phyloP scores from a whole-genome alignment of 2,888 invertebrate species.

The Clitarchus hookeri region DNA sequence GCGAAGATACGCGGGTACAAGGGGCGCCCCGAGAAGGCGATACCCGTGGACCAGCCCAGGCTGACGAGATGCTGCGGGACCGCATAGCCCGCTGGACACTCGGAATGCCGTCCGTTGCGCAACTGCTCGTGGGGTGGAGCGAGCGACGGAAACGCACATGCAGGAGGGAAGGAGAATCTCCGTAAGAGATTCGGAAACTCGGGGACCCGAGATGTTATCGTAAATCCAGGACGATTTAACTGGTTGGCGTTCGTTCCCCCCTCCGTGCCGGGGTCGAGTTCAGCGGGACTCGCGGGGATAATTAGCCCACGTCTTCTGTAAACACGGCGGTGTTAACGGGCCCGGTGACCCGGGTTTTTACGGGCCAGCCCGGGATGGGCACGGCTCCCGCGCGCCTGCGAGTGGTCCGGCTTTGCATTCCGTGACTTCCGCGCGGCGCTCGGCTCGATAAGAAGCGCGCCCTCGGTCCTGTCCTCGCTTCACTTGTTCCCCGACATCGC shows the following conservation, averaged over 20 bases:
- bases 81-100: not conserved
- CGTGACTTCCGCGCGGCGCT: too few relatives aligned
- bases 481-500: too few relatives aligned
- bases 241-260: too few relatives aligned
- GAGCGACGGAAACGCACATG: not conserved
- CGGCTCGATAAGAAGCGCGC: too few relatives aligned
- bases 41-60: not conserved
- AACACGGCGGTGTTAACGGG: slow-evolving; percentile 2
- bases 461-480: too few relatives aligned
- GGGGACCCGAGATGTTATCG: not conserved
- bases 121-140: not conserved
- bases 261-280: not conserved
- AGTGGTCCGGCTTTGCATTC: too few relatives aligned
- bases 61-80: not conserved
- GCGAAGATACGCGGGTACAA: not conserved
- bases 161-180: too few relatives aligned
- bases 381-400: not conserved
- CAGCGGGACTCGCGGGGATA: not conserved
- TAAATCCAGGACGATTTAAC: not conserved
- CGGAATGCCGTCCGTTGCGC: not conserved
- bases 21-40: not conserved
- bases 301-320: not conserved
- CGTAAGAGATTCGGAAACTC: not conserved
- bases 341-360: not conserved
- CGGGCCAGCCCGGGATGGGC: not conserved